Percentiles rank a stretch among this genome's conserved stretches.
These are phyloP conservation scores for Anoplolepis gracilipes DNA, from an alignment of 1,140 invertebrate genomes.

Conservation along the genomic window DNA sequence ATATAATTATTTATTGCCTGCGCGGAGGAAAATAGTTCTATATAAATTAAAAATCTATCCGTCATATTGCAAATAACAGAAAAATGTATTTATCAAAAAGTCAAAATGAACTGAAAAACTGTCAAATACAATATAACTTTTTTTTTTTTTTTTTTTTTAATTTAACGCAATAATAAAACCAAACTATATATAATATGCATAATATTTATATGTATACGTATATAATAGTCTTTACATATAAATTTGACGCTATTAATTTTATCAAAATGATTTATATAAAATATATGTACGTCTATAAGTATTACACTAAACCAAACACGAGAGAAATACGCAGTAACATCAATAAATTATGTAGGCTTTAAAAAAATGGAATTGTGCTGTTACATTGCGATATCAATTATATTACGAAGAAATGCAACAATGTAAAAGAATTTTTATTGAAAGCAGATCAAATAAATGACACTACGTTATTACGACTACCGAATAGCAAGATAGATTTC, in stretches of 20 bases:
- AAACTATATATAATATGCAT: no score
- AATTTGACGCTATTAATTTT: slow-evolving; percentile 1
- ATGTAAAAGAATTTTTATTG: neutral
- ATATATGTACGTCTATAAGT: neutral
- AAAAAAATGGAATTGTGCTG: neutral
- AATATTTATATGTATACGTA: neutral
- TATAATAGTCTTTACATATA: neutral
- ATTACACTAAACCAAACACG: neutral
- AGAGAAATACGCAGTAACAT: neutral
- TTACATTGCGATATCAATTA: neutral
- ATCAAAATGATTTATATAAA: neutral
- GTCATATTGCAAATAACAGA: neutral
- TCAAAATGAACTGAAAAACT: neutral
- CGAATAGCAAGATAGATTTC: neutral
- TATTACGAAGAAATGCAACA: neutral
- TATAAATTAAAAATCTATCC: neutral
- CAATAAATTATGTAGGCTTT: neutral
- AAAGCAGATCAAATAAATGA: slow-evolving; percentile 20
- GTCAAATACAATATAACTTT: neutral
- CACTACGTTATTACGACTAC: slow-evolving; percentile 11
- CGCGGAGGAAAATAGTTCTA: neutral
- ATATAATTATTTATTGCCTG: slow-evolving; percentile 34
- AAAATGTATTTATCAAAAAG: neutral
- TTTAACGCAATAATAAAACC: neutral
- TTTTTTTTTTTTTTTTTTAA: neutral